phyloP scores from a whole-genome alignment of 2,888 invertebrate species.

The Notodromas monacha region DNA sequence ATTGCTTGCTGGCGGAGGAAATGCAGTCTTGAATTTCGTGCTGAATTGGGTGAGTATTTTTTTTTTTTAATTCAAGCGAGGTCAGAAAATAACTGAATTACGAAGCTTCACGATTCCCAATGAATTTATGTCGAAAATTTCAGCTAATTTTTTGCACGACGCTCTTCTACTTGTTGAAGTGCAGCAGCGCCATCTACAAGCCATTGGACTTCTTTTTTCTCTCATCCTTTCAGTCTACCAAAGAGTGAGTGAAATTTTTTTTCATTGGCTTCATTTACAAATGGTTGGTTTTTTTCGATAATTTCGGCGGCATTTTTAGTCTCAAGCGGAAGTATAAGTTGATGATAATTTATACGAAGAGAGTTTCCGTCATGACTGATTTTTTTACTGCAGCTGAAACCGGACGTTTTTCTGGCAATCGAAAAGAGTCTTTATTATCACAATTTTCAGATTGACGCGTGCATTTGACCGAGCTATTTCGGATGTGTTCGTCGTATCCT shows the following conservation, averaged over 20 bases:
- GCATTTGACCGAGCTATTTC: conserved; percentile 63
- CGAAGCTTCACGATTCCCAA: not conserved
- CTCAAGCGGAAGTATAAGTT: too few species aligned
- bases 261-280: too few species aligned
- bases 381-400: too few species aligned
- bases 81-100: too few species aligned
- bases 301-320: conserved; percentile 1
- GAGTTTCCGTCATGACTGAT: too few species aligned
- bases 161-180: conserved; percentile 68
- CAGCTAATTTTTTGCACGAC: conserved; percentile 89
- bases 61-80: conserved; percentile 6
- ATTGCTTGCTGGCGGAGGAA: conserved; percentile 50
- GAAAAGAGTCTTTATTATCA: too few species aligned
- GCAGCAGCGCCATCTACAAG: conserved; percentile 53
- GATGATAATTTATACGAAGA: too few species aligned
- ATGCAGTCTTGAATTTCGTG: conserved; percentile 56
- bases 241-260: too few species aligned
- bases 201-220: conserved; percentile 39
- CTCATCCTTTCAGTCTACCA: not conserved
- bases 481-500: conserved; percentile 75
- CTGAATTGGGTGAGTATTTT: conserved; percentile 33
- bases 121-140: conserved; percentile 10
- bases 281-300: too few species aligned
- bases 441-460: too few species aligned
- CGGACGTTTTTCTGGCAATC: too few species aligned